phyloP scores from a whole-genome alignment of 2,797 vertebrate genomes.

The Eurystomus glaucurus region DNA sequence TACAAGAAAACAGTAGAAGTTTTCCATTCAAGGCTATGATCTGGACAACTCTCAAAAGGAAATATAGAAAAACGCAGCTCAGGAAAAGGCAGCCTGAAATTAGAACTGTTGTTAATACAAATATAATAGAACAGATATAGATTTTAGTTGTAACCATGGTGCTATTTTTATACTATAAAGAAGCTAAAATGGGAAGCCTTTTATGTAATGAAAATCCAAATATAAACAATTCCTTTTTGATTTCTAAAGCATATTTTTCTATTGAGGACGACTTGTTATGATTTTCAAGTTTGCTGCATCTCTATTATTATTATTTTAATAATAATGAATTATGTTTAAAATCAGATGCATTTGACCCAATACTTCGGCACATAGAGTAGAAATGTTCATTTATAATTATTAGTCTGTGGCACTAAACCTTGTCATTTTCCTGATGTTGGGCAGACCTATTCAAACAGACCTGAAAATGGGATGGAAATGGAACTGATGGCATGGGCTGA shows the following conservation, averaged over 20 bases:
- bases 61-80: background rate
- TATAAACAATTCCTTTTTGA: background rate
- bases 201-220: background rate
- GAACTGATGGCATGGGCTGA: too few species aligned
- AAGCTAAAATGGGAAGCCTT: background rate
- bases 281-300: background rate
- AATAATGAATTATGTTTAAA: background rate
- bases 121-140: background rate
- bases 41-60: conserved; percentile 32
- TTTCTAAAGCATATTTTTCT: background rate
- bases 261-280: fast-evolving
- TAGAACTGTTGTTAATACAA: background rate
- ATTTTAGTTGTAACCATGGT: background rate
- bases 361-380: background rate
- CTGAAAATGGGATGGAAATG: background rate
- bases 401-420: background rate
- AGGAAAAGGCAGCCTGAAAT: conserved; percentile 43
- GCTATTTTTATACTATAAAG: background rate
- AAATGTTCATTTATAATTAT: background rate
- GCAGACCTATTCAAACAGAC: background rate
- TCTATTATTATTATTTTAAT: background rate
- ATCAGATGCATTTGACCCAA: background rate
- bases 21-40: conserved; percentile 3
- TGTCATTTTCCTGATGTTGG: background rate
- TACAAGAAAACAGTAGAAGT: background rate